Evolutionary conservation across 2,797 vertebrate species (phyloP), one percentile per base, ranked within the genome.

Genomic region (Momotus momota): DNA sequence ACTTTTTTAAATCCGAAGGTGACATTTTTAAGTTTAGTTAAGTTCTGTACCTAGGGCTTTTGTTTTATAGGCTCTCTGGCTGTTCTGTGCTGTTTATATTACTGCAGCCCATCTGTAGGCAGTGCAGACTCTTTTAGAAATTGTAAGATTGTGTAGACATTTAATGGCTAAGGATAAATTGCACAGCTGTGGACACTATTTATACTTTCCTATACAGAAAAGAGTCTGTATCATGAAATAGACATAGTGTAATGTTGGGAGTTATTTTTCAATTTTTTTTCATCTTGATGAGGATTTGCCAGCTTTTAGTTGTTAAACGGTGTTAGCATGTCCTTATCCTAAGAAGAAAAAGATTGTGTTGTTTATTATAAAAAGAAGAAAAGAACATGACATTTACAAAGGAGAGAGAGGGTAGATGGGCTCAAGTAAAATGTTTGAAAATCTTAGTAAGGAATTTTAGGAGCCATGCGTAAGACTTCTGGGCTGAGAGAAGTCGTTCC

Each of bases 121-220:
- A 93, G 38, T 20, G 75, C 94, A 88, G 94, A 55, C 72, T 10
- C 81, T 85, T 95, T 33, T 15, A 91, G 92, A 84, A 90, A 82
- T 85, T 69, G 66, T 90, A 71, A 96, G 80, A 64, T 81, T 91
- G 62, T 78, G 73, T 58, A 94, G 82, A 90, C 62, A 16, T 79
- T 94, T 94, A 86, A 94, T 94, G 77, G 66, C 87, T 58, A n/a
- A 43, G 67, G 93, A 93, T 90, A 73, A 95, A 86, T 92, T 62
- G 80, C 81, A 73, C 90, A 95, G 94, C 93, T 95, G 90, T 81
- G 85, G 82, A 79, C 80, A 73, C 95, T 96, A 83, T 94, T 96
- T 96, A 92, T 94, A 96, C 57, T 77, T 84, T 26, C 1, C 2
- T 58, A 3, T 79, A 29, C 27, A 91, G 73, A 83, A 80, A 91